Conservation (phyloP, 2,113 vertebrate genomes). For the Neoarius graeffei region DNA sequence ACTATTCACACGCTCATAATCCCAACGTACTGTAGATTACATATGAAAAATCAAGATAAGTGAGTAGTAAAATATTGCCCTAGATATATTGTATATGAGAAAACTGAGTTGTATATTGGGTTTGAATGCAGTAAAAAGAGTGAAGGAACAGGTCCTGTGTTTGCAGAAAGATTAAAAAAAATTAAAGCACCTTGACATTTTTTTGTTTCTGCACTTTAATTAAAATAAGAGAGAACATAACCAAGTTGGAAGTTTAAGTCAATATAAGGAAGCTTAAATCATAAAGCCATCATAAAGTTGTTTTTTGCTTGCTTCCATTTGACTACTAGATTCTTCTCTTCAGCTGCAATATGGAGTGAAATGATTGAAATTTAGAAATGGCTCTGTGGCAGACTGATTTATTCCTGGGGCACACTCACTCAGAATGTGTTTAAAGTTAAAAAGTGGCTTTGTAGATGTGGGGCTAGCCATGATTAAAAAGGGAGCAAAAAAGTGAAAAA, state of each 20-base stretch:
- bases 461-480: slow-evolving; percentile 25
- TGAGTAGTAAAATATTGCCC: not conserved
- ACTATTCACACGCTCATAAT: not conserved
- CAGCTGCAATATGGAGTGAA: slow-evolving; percentile 1
- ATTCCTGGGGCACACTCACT: not conserved
- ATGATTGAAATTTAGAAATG: slow-evolving; percentile 11
- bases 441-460: not conserved
- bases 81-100: not conserved
- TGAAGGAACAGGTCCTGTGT: not conserved
- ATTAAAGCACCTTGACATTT: not conserved
- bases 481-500: not conserved
- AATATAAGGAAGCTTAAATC: slow-evolving; percentile 8
- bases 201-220: not conserved
- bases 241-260: not conserved
- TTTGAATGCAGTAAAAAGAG: not conserved
- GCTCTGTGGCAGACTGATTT: slow-evolving; percentile 19
- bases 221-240: not conserved
- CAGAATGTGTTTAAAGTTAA: not conserved
- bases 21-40: not conserved
- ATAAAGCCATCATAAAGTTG: not conserved
- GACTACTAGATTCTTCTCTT: not conserved
- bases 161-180: not conserved
- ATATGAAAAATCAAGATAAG: not conserved
- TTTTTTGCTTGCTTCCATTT: not conserved
- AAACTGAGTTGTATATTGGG: not conserved